Percentiles rank a stretch among this genome's conserved stretches.
Evolutionary conservation across 1,140 invertebrate genomes (phyloP).

Genomic region (Bombus terrestris): DNA sequence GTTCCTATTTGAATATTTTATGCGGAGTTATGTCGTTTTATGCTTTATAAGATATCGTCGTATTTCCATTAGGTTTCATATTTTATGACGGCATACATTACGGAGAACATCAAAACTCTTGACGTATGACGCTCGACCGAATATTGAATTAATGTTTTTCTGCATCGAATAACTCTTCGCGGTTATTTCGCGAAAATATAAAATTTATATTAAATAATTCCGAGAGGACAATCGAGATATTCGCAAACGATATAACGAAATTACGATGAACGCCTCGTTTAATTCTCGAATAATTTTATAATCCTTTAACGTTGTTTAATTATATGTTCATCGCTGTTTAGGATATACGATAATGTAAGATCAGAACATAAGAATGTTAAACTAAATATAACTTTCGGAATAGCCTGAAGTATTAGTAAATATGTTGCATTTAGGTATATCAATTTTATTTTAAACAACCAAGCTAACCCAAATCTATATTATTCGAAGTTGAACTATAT

Average conservation of each 20-base stretch:
- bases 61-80: slow-evolving; percentile 14
- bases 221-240: not conserved
- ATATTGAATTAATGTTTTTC: not conserved
- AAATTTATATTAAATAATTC: not conserved
- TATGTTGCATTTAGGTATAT: too few species aligned
- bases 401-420: too few species aligned
- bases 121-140: too few species aligned
- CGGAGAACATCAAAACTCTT: not conserved
- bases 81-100: slow-evolving; percentile 23
- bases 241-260: not conserved
- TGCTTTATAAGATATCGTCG: not conserved
- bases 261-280: too few species aligned
- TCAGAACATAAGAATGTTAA: too few species aligned
- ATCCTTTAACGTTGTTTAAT: not conserved
- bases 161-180: not conserved
- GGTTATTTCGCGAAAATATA: not conserved
- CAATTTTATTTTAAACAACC: not conserved
- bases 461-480: not conserved
- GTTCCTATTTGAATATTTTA: not conserved
- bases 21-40: not conserved
- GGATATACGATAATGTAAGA: not conserved
- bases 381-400: too few species aligned
- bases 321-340: not conserved
- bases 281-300: not conserved
- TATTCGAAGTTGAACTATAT: not conserved